Base-by-base conservation (phyloP, 1,140 invertebrate genomes). In the Melanaphis sacchari region DNA sequence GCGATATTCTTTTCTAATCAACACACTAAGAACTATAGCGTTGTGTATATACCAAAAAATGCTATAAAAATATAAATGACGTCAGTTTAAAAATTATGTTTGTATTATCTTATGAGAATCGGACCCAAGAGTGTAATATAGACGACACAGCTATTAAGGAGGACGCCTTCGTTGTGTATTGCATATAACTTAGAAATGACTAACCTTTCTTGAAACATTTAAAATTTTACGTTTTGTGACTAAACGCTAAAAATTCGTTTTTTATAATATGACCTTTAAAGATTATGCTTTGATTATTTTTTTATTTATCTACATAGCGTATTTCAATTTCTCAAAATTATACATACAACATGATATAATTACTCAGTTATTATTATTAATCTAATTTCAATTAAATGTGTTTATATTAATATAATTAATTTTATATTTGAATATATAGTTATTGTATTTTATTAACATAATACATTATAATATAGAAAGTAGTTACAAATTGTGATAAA, bases 51-150 rank as follows among this genome's bases (percentile, higher is more conserved):
- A n/a, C 4, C 2, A 2, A 40, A 5, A 85, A 85, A 85, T 43
- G 26, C 40, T 31, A 40, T 43, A 85, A 41, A 43, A 46, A 52
- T 88, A 36, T 22, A 52, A 88, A n/a, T 11, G 9, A 88, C 43
- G 87, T 46, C 40, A n/a, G 46, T 52, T 36, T 26, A n/a, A 87
- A 87, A 87, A 87, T n/a, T 8, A 52, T 88, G 43, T 88, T 36
- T 36, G 87, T 46, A 3, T 15, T 3, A 41, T 41, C 11, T 87
- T 87, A n/a, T 15, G 85, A 22, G 31, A 87, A 87, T 46, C 31
- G 85, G 31, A 43, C 85, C n/a, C 85, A 31, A 21, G 85, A 87
- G 85, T 87, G 43, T 46, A 87, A 87, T 41, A 26, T 46, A 84
- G 24, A 46, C 41, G 41, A n/a, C 85, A n/a, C 11, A 2, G n/a